Base-by-base conservation (phyloP, 2,888 invertebrate genomes). In the Monopis laevigella region DNA sequence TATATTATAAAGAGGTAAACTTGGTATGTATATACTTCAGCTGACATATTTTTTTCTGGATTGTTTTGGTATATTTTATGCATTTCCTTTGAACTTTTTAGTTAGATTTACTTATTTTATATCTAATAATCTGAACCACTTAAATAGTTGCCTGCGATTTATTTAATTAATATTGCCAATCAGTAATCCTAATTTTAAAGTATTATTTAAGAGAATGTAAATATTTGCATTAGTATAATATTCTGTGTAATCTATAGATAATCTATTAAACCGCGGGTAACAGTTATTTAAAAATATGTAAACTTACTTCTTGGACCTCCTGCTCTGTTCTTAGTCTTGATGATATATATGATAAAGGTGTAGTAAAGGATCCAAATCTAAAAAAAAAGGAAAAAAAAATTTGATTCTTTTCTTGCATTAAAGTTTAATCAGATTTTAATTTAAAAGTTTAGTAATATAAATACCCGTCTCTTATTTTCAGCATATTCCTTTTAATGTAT, bases 401-500 rank as follows among this genome's bases (percentile, higher is more conserved):
- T n/a, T n/a, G n/a, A n/a, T n/a, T n/a, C n/a, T n/a, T n/a, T n/a
- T n/a, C n/a, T n/a, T n/a, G n/a, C n/a, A n/a, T n/a, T n/a, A n/a
- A n/a, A n/a, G n/a, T n/a, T n/a, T n/a, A n/a, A n/a, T n/a, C n/a
- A n/a, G n/a, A 8, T 7, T 21, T 21, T 21, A 21, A 21, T 21
- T 7, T 21, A 21, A 21, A 32, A 13, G n/a, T n/a, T n/a, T n/a
- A n/a, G n/a, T n/a, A n/a, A n/a, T n/a, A 28, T 17, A 69, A 78
- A 68, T 59, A 81, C 80, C 68, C 73, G 1, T 6, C 19, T 2
- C 42, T 51, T 8, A 75, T 59, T 2, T 21, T 26, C 0, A 19
- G n/a, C 0, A 65, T 42, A 38, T 77, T 69, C 1, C 51, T 47
- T 30, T 62, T 62, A 2, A 87, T 71, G 53, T 82, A 84, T 0